These are phyloP conservation scores for Phytoseiulus persimilis DNA, from an alignment of 2,888 invertebrate genomes.

Conservation along the genomic window DNA sequence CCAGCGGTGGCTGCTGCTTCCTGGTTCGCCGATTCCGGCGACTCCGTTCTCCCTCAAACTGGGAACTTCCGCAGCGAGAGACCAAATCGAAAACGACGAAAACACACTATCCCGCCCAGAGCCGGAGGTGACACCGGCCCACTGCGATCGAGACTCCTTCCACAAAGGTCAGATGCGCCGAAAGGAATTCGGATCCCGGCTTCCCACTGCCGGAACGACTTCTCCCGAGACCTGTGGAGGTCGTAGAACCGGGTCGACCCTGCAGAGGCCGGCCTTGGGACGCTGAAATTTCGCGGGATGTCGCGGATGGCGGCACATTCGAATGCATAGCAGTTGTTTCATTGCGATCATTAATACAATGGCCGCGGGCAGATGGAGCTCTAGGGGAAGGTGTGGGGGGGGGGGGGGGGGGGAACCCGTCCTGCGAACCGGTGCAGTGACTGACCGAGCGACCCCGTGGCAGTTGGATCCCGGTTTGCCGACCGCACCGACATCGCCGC, in stretches of 20 bases:
- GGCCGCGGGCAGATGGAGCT: background rate
- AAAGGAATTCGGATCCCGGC: too few species aligned
- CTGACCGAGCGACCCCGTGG: background rate
- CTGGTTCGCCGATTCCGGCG: background rate
- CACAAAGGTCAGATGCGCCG: too few species aligned
- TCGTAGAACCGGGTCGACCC: background rate
- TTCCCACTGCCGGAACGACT: too few species aligned
- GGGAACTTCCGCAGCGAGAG: background rate
- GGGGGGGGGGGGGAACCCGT: background rate
- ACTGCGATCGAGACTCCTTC: background rate
- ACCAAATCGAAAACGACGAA: background rate
- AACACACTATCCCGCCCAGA: background rate
- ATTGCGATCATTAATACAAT: constrained; percentile 5
- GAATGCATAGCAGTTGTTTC: background rate
- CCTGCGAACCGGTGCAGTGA: background rate
- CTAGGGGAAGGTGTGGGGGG: background rate
- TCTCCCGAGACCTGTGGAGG: too few species aligned
- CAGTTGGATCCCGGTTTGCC: background rate
- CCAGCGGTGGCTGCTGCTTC: background rate
- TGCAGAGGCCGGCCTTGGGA: background rate
- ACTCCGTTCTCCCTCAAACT: background rate
- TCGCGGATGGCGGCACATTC: background rate
- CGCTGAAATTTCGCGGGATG: background rate
- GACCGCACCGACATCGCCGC: background rate
- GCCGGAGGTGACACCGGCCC: background rate